Base-by-base conservation (phyloP, 2,797 vertebrate genomes). In the Pangasius sanitwongsei region DNA sequence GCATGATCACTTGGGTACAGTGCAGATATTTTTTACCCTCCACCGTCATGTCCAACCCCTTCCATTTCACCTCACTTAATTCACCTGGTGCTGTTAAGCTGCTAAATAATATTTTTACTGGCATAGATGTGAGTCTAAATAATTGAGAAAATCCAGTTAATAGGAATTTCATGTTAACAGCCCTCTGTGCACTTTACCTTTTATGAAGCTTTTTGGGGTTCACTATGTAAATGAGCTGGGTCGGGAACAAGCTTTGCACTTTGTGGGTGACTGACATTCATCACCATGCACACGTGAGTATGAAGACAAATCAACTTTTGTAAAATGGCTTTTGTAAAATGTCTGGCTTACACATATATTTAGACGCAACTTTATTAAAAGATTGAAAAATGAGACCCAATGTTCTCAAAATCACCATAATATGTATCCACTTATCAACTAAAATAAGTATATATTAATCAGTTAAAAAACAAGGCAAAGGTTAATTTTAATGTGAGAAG, bases 151-250 rank as follows among this genome's bases (percentile, higher is more conserved):
- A 57, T 82, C 31, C 11, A 12, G 23, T 61, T 61, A 37, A 61
- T 44, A 61, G 37, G 37, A 63, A 65, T 65, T 48, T 48, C 41
- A 44, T 83, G 81, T 65, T 65, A 44, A 13, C 25, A 83, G 41
- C 11, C 8, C 16, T 83, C 41, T 65, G 15, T 67, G 41, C 4
- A 67, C 15, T 83, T 83, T 48, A 83, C 82, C 82, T 65, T 83
- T 31, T 83, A 67, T 83, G 61, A 61, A 83, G 61, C 18, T 65
- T 67, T 67, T 8, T 31, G 41, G 61, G 61, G 82, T 28, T 83
- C 25, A 3, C 41, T 65, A 83, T 83, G 12, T 63, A 63, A 83
- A 83, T 83, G 37, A 65, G 81, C 81, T 83, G 81, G 44, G 57
- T 83, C 81, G 23, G 34, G 81, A 83, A 61, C 34, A 44, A 65